Conservation (phyloP, 2,888 invertebrate genomes). For the Hyposoter didymator region DNA sequence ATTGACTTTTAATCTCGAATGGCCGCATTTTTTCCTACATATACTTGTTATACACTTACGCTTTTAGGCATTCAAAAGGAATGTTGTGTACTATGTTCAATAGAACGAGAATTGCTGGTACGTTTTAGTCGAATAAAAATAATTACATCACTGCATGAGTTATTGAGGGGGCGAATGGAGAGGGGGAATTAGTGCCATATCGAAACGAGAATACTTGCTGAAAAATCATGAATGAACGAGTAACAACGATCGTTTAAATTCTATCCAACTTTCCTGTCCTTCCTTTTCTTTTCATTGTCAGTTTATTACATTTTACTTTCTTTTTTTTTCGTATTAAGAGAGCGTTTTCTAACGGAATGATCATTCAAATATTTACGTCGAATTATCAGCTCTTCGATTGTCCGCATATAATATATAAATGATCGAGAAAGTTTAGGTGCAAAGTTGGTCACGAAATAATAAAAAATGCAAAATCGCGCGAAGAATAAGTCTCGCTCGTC, state of each 20-base stretch:
- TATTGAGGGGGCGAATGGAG: neutral
- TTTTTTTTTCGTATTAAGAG: conserved; percentile 10
- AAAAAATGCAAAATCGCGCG: conserved; percentile 16
- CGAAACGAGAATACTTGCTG: conserved; percentile 3
- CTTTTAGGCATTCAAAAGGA: conserved; percentile 62
- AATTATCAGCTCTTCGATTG: conserved; percentile 36
- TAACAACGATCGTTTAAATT: neutral
- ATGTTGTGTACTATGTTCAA: conserved; percentile 55
- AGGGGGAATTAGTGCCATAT: conserved; percentile 1
- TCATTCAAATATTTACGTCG: conserved; percentile 20
- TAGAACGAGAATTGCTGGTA: conserved; percentile 54
- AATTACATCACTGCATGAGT: conserved; percentile 22
- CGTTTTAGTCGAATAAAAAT: conserved; percentile 25
- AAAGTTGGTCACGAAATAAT: conserved; percentile 8
- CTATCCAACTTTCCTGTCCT: neutral
- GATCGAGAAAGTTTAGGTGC: conserved; percentile 9
- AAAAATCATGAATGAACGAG: conserved; percentile 1
- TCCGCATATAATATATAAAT: no score
- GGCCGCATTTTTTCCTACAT: conserved; percentile 49
- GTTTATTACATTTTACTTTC: neutral
- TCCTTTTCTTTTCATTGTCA: neutral
- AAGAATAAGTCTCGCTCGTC: conserved; percentile 8
- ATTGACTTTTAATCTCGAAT: conserved; percentile 64
- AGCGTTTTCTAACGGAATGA: conserved; percentile 5
- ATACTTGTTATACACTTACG: conserved; percentile 49